phyloP scores from a whole-genome alignment of 2,797 vertebrate species.

The Enoplosus armatus region DNA sequence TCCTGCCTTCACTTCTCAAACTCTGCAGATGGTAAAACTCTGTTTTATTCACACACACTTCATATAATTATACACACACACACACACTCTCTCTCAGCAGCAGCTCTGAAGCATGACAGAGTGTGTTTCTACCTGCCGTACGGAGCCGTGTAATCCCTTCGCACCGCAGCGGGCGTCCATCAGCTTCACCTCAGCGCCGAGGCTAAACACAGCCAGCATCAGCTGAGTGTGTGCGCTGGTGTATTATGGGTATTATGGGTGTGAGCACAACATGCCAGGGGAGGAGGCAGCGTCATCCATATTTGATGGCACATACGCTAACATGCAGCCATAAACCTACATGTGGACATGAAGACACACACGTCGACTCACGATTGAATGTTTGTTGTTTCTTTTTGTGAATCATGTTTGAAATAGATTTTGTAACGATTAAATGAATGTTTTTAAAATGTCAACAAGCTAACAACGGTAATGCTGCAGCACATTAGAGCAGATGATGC shows the following conservation, averaged over 20 bases:
- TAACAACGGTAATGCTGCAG: too few relatives aligned
- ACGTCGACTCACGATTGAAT: too few relatives aligned
- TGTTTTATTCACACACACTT: not conserved
- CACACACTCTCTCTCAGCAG: constrained; percentile 35
- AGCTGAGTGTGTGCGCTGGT: constrained; percentile 18
- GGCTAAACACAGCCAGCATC: constrained; percentile 31
- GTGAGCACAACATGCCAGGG: constrained; percentile 31
- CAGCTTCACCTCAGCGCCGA: constrained; percentile 30
- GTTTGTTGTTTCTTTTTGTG: too few relatives aligned
- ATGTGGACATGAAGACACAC: too few relatives aligned
- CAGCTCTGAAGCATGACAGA: constrained; percentile 45
- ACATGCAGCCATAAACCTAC: too few relatives aligned
- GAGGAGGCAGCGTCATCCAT: constrained; percentile 69
- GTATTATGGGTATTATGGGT: not conserved
- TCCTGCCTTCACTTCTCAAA: not conserved
- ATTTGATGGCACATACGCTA: constrained; percentile 62
- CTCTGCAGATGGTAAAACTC: too few relatives aligned
- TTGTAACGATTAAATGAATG: too few relatives aligned
- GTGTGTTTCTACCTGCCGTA: constrained; percentile 41
- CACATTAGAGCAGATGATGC: too few relatives aligned
- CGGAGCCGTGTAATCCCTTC: constrained; percentile 48
- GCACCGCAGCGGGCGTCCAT: constrained; percentile 40
- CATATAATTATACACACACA: constrained; percentile 10
- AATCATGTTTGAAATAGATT: too few relatives aligned
- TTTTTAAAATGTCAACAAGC: too few relatives aligned